Percentiles rank a stretch among this genome's conserved stretches.
phyloP scores from a whole-genome alignment of 2,888 invertebrate species.

The Melinaea marsaeus region DNA sequence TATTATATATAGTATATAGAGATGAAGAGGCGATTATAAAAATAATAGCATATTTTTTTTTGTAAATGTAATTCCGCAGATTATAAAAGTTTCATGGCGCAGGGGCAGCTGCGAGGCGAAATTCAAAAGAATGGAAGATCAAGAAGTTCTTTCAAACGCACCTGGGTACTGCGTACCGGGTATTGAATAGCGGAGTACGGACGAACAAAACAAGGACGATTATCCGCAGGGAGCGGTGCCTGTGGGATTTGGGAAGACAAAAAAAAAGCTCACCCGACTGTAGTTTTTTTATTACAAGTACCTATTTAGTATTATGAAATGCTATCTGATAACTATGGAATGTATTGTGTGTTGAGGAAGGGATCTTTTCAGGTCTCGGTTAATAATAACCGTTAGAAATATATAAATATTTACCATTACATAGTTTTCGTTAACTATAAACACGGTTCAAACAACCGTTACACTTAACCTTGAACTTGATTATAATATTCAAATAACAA shows the following conservation, averaged over 20 bases:
- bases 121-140: conserved; percentile 23
- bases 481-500: too few relatives aligned
- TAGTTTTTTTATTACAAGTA: not conserved
- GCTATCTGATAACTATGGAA: too few relatives aligned
- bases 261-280: not conserved
- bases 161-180: conserved; percentile 19
- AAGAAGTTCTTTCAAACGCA: conserved; percentile 25
- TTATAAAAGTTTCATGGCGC: not conserved
- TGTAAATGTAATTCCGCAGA: not conserved
- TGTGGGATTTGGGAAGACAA: not conserved
- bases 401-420: too few relatives aligned
- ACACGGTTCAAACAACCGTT: too few relatives aligned
- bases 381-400: too few relatives aligned
- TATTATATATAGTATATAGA: too few relatives aligned
- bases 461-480: too few relatives aligned
- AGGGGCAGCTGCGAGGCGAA: conserved; percentile 18
- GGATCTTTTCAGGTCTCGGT: too few relatives aligned
- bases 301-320: conserved; percentile 2
- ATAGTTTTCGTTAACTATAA: too few relatives aligned
- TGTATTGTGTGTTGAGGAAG: too few relatives aligned
- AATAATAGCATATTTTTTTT: not conserved
- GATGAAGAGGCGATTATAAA: too few relatives aligned
- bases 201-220: not conserved
- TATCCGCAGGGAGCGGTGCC: not conserved
- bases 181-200: not conserved